Percentiles rank a stretch among this genome's conserved stretches.
Evolutionary conservation across 2,797 vertebrate genomes (phyloP).

Genomic region (Myioborus miniatus): DNA sequence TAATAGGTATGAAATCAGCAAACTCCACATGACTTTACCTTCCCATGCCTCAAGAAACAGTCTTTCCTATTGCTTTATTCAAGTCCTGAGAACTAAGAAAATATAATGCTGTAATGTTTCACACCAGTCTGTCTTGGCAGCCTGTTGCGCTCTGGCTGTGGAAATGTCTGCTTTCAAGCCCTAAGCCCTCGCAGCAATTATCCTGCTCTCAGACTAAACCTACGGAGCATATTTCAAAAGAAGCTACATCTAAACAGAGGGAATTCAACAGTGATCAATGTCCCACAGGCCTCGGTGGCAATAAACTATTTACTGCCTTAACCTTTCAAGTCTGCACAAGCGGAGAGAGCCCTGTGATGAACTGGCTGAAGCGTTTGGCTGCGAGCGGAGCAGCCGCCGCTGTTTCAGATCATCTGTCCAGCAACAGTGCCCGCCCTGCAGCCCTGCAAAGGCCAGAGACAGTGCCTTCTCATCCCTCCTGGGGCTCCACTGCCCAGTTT

Average conservation of each 20-base stretch:
- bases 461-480: background rate
- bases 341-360: slow-evolving; percentile 50
- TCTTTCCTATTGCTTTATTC: background rate
- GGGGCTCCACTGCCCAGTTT: background rate
- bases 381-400: background rate
- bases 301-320: slow-evolving; percentile 68
- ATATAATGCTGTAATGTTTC: background rate
- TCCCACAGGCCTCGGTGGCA: slow-evolving; percentile 9
- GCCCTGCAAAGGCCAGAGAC: background rate
- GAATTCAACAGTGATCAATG: slow-evolving; percentile 40
- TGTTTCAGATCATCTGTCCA: slow-evolving; percentile 52
- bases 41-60: background rate
- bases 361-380: slow-evolving; percentile 59
- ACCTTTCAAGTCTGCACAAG: slow-evolving; percentile 49
- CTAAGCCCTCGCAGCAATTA: slow-evolving; percentile 18
- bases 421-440: background rate
- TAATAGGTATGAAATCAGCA: background rate
- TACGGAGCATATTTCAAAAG: slow-evolving; percentile 45
- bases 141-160: background rate
- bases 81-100: background rate
- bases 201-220: slow-evolving; percentile 47
- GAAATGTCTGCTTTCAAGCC: slow-evolving; percentile 33
- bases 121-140: background rate
- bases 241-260: slow-evolving; percentile 43
- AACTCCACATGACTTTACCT: background rate